Evolutionary conservation across 2,113 vertebrate genomes (phyloP).

Genomic region (Myrmophylax atrothorax): DNA sequence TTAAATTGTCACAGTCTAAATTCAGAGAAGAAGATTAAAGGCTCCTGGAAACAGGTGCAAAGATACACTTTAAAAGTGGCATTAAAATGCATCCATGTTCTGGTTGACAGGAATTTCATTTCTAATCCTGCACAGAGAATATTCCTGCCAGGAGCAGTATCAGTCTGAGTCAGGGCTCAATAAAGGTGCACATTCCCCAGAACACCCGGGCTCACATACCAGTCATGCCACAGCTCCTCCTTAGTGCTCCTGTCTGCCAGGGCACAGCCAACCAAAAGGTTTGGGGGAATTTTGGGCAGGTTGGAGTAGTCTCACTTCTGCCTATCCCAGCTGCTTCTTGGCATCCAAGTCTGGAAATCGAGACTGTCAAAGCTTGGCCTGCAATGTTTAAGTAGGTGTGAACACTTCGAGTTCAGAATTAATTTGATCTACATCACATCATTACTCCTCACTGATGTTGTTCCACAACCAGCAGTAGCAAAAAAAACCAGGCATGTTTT

Average conservation of each 20-base stretch:
- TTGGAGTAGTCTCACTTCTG: background rate
- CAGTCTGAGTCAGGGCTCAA: background rate
- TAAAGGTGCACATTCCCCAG: background rate
- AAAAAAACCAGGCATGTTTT: background rate
- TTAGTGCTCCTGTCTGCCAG: background rate
- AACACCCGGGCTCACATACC: background rate
- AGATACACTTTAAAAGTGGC: conserved; percentile 21
- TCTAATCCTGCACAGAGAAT: background rate
- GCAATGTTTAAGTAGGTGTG: background rate
- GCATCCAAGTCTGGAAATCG: background rate
- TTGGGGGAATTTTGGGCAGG: background rate
- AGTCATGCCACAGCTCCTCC: background rate
- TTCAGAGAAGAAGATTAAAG: conserved; percentile 53
- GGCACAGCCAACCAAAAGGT: background rate
- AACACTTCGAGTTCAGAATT: conserved; percentile 54
- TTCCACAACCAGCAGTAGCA: background rate
- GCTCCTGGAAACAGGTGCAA: conserved; percentile 27
- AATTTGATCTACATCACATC: conserved; percentile 7
- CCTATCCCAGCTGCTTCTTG: background rate
- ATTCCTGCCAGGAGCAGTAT: conserved; percentile 20
- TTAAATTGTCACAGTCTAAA: conserved; percentile 34
- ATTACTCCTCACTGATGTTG: background rate
- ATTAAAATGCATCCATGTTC: conserved; percentile 42
- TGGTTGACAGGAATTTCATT: conserved; percentile 39
- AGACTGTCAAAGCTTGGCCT: background rate